Percentiles rank a stretch among this genome's conserved stretches.
Conservation (phyloP, 2,113 vertebrate genomes). For the Taxidea taxus region DNA sequence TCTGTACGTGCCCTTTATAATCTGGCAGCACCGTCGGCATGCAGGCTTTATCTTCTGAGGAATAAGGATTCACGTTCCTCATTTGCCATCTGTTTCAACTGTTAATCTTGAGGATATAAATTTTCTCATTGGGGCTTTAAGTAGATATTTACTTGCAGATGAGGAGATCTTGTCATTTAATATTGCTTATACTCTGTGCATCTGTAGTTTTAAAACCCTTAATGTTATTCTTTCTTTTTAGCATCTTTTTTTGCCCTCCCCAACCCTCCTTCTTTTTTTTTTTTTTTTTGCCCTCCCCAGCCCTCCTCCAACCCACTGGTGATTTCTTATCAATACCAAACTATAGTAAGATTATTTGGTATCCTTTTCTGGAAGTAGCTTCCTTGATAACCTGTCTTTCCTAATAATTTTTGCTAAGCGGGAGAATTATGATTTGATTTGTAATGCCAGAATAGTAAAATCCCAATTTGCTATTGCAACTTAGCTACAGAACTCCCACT, state of each 20-base stretch:
- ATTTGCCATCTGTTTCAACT: conserved; percentile 45
- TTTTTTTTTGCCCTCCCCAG: not conserved
- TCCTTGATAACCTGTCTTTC: not conserved
- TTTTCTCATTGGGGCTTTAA: conserved; percentile 36
- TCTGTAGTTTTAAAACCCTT: conserved; percentile 25
- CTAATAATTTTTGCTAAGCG: not conserved
- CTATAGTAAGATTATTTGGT: not conserved
- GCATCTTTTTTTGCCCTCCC: not conserved
- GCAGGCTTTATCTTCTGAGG: not conserved
- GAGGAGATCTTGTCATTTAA: not conserved
- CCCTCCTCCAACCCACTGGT: not conserved
- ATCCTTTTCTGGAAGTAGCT: not conserved
- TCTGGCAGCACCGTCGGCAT: not conserved
- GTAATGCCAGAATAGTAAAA: not conserved
- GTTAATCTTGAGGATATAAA: conserved; percentile 51
- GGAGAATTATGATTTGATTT: not conserved
- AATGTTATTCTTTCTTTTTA: conserved; percentile 18
- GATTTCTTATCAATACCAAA: not conserved
- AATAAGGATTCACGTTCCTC: conserved; percentile 33
- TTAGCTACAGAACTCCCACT: not conserved
- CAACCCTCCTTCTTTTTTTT: not conserved
- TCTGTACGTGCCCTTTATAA: not conserved
- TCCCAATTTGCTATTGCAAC: not conserved
- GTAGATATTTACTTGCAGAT: not conserved
- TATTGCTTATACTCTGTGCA: not conserved